These are phyloP conservation scores for Daubentonia madagascariensis DNA, from an alignment of 2,113 vertebrate species.

Conservation along the genomic window DNA sequence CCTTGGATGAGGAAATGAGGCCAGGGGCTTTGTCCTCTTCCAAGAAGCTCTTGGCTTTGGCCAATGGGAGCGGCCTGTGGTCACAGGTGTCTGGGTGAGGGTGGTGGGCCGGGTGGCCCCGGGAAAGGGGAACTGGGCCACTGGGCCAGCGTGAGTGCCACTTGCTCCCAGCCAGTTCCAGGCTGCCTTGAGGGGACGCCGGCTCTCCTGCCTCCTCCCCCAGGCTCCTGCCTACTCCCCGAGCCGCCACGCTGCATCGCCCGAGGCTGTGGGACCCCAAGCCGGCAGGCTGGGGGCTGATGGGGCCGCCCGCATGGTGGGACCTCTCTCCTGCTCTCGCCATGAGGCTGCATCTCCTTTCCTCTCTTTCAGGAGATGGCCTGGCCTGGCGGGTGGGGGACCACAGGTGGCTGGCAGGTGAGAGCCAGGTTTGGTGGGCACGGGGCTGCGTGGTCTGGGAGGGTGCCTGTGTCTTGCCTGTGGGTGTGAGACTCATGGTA, in stretches of 20 bases:
- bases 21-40: conserved; percentile 9
- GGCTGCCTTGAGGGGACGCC: neutral
- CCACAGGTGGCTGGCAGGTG: conserved; percentile 66
- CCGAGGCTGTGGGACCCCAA: neutral
- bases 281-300: neutral
- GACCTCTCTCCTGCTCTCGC: neutral
- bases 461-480: neutral
- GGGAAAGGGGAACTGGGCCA: conserved; percentile 71
- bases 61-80: conserved; percentile 53
- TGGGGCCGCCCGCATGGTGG: conserved; percentile 2
- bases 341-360: conserved; percentile 62
- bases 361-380: conserved; percentile 45
- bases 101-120: conserved; percentile 46
- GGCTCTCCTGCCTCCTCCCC: neutral
- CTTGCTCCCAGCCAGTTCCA: neutral
- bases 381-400: conserved; percentile 30
- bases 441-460: neutral
- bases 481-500: rapidly evolving
- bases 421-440: neutral
- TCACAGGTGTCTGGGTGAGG: conserved; percentile 70
- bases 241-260: neutral
- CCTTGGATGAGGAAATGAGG: conserved; percentile 42
- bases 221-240: neutral
- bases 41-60: conserved; percentile 9
- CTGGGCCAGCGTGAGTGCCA: neutral